Evolutionary conservation across 2,113 vertebrate genomes (phyloP).

Genomic region (Choloepus hoffmanni): DNA sequence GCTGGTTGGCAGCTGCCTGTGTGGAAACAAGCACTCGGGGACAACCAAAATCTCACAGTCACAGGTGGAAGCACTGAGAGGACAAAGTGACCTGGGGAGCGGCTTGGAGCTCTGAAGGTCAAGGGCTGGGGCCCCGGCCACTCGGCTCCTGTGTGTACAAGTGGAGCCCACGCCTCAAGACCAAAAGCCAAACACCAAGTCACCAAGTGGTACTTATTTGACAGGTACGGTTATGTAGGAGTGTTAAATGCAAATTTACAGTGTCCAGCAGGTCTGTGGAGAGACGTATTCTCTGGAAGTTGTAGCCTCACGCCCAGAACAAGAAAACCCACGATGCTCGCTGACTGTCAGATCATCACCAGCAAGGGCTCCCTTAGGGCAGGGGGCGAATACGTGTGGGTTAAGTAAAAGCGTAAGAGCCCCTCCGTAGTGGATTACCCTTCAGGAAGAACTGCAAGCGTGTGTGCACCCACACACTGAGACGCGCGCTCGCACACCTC

Average conservation of each 20-base stretch:
- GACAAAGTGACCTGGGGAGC: fast-evolving
- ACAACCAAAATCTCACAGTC: not conserved
- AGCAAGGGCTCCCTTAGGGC: not conserved
- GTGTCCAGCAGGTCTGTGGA: too few species aligned
- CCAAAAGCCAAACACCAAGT: not conserved
- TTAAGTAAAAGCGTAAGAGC: not conserved
- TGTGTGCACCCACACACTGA: not conserved
- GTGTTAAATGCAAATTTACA: not conserved
- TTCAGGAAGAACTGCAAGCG: not conserved
- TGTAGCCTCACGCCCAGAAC: not conserved
- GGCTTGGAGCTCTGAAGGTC: not conserved
- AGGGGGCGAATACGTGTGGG: not conserved
- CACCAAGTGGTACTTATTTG: too few species aligned
- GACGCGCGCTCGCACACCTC: not conserved
- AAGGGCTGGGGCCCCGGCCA: not conserved
- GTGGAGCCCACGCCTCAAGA: not conserved
- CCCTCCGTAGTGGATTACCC: not conserved
- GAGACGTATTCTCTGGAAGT: not conserved
- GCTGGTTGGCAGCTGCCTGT: not conserved
- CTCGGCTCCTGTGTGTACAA: not conserved
- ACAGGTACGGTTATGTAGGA: not conserved
- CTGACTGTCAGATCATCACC: not conserved
- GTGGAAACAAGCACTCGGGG: not conserved
- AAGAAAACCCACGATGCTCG: not conserved
- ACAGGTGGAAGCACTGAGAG: not conserved